phyloP scores from a whole-genome alignment of 2,888 invertebrate genomes.

The Archips crataeganus region DNA sequence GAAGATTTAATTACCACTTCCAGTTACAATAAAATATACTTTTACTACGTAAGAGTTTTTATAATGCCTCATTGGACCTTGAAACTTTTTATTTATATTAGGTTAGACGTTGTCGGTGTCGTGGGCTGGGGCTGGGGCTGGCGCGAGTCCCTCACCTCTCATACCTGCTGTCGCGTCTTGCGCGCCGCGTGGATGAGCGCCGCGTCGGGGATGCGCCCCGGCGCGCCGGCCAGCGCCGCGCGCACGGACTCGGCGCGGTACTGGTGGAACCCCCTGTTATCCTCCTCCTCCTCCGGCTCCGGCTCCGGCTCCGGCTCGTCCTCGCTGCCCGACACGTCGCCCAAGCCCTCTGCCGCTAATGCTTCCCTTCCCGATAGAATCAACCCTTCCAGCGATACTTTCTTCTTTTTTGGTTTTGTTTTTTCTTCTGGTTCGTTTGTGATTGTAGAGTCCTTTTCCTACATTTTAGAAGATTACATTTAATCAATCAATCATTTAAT shows the following conservation, averaged over 20 bases:
- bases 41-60: too few species aligned
- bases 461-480: slow-evolving; percentile 46
- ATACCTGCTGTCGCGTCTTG: slow-evolving; percentile 96
- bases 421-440: slow-evolving; percentile 54
- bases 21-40: too few species aligned
- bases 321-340: slow-evolving; percentile 84
- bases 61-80: too few species aligned
- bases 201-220: slow-evolving; percentile 98
- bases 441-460: slow-evolving; percentile 57
- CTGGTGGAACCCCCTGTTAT: slow-evolving; percentile 77
- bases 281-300: slow-evolving; percentile 72
- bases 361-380: slow-evolving; percentile 94
- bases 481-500: too few species aligned
- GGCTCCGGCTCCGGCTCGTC: slow-evolving; percentile 83
- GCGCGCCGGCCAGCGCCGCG: slow-evolving; percentile 89
- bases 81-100: too few species aligned
- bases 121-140: slow-evolving; percentile 50
- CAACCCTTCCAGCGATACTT: slow-evolving; percentile 81
- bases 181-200: slow-evolving; percentile 99
- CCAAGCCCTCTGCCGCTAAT: slow-evolving; percentile 91
- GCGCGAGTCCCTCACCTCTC: slow-evolving; percentile 90
- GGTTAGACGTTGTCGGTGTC: slow-evolving; percentile 4
- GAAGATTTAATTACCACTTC: too few species aligned
- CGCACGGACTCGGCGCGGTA: slow-evolving; percentile 90
- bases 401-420: slow-evolving; percentile 66